Evolutionary conservation across 2,113 vertebrate genomes (phyloP).

Genomic region (Leptobrachium ailaonicum): DNA sequence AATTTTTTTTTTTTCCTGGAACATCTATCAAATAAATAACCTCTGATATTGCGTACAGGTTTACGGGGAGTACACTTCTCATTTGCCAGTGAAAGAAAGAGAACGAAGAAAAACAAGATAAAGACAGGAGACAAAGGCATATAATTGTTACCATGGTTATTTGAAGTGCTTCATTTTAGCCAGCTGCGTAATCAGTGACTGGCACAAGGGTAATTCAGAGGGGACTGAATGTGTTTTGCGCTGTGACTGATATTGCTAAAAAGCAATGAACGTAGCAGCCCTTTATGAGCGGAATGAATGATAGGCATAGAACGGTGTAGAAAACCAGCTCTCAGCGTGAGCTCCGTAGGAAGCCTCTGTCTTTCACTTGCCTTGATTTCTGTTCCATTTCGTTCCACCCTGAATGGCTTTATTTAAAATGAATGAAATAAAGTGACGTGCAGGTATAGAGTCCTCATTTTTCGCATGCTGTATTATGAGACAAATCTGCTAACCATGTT

Average conservation of each 20-base stretch:
- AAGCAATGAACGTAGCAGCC: slow-evolving; percentile 58
- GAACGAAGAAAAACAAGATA: slow-evolving; percentile 14
- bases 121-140: slow-evolving; percentile 59
- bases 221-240: slow-evolving; percentile 59
- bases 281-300: slow-evolving; percentile 43
- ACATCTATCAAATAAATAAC: slow-evolving; percentile 4
- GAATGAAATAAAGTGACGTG: slow-evolving; percentile 10
- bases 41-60: not conserved
- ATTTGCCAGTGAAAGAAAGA: slow-evolving; percentile 17
- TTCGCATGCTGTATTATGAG: not conserved
- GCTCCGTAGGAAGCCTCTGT: slow-evolving; percentile 12
- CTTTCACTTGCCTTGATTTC: slow-evolving; percentile 25
- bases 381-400: slow-evolving; percentile 13
- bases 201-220: slow-evolving; percentile 67
- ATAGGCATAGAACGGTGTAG: slow-evolving; percentile 28
- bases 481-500: not conserved
- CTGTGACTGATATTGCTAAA: slow-evolving; percentile 66
- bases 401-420: slow-evolving; percentile 24
- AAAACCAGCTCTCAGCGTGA: slow-evolving; percentile 23
- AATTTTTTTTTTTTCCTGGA: not conserved
- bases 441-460: not conserved
- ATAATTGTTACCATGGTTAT: slow-evolving; percentile 74
- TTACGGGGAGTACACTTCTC: slow-evolving; percentile 11
- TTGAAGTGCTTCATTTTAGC: slow-evolving; percentile 68
- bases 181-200: slow-evolving; percentile 66